A percentile compares a stretch with the other conserved stretches of the same genome.
phyloP scores from a whole-genome alignment of 2,797 vertebrate species.

The Triplophysa bombifrons region DNA sequence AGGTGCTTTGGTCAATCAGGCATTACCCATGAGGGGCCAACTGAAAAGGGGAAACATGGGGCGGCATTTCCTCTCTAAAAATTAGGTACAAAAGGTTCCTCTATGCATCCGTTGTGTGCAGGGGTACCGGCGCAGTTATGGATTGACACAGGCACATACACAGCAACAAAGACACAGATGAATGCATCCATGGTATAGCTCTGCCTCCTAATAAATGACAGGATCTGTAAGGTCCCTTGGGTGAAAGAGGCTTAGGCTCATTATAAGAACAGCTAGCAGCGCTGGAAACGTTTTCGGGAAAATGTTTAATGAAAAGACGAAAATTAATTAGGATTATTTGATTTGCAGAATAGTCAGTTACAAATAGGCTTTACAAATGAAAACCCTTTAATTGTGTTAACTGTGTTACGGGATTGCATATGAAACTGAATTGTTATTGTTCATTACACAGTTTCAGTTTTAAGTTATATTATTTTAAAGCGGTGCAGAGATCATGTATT shows the following conservation, averaged over 20 bases:
- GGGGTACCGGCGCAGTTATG: slow-evolving; percentile 12
- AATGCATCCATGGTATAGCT: slow-evolving; percentile 56
- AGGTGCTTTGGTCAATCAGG: slow-evolving; percentile 85
- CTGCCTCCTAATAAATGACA: slow-evolving; percentile 28
- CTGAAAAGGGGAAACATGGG: slow-evolving; percentile 62
- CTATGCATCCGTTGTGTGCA: slow-evolving; percentile 75
- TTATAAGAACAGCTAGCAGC: slow-evolving; percentile 76
- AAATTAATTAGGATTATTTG: neutral
- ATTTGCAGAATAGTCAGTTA: neutral
- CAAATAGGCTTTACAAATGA: neutral
- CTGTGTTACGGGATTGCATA: neutral
- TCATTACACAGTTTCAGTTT: neutral
- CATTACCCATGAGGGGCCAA: slow-evolving; percentile 80
- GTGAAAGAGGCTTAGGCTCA: slow-evolving; percentile 71
- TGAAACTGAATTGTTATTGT: neutral
- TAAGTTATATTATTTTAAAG: no score
- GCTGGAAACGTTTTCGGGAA: slow-evolving; percentile 51
- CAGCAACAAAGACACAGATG: slow-evolving; percentile 76
- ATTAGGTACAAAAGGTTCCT: slow-evolving; percentile 72
- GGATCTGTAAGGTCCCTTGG: slow-evolving; percentile 67
- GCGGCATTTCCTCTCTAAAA: slow-evolving; percentile 74
- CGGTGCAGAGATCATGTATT: no score
- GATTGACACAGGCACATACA: slow-evolving; percentile 15
- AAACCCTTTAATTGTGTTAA: neutral
- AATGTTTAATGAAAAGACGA: neutral